Evolutionary conservation across 1,140 invertebrate species (phyloP), one percentile per base, ranked within the genome.

Genomic region (Popillia japonica): DNA sequence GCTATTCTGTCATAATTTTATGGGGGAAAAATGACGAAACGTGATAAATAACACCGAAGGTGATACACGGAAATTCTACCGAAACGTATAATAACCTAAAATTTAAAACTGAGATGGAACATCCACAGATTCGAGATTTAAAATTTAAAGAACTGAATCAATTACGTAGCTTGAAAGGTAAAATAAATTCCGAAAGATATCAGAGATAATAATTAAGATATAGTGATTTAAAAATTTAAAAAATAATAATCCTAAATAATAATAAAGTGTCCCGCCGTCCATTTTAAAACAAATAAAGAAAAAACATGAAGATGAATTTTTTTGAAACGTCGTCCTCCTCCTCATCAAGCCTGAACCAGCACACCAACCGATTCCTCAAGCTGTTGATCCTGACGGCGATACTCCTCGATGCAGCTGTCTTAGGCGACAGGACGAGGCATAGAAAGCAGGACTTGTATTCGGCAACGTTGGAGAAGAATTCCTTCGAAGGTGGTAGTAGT

Each of bases 391-490:
- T 68, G 6, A 14, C 23, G 22, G 22, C 2, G 6, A 27, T 68
- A 23, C 20, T 68, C 8, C 11, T 68, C 11, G 61, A 27, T 76
- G 34, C 59, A 0, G 23, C 72, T 0, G 72, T 75, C 8, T 77
- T 72, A 40, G 79, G 78, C 20, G 82, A 83, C 42, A 61, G 81
- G 34, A 44, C 82, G 14, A 72, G 82, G 40, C 85, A 85, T 76
- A 83, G 81, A 41, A 80, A 82, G 20, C 81, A 80, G 34, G 82
- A 82, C 72, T 6, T 83, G 14, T 82, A 84, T 78, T 80, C 80
- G 42, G 78, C 80, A 0, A 80, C 79, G 61, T 42, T 82, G 48
- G 78, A 80, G 76, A 77, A 72, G n/a, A 80, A 41, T 27, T 73
- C 80, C 2, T 17, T 77, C 48, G 82, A 84, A 22, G 81, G 82